A percentile compares a stretch with the other conserved stretches of the same genome.
Evolutionary conservation across 2,113 vertebrate genomes (phyloP).

Genomic region (Tragelaphus imberbis): DNA sequence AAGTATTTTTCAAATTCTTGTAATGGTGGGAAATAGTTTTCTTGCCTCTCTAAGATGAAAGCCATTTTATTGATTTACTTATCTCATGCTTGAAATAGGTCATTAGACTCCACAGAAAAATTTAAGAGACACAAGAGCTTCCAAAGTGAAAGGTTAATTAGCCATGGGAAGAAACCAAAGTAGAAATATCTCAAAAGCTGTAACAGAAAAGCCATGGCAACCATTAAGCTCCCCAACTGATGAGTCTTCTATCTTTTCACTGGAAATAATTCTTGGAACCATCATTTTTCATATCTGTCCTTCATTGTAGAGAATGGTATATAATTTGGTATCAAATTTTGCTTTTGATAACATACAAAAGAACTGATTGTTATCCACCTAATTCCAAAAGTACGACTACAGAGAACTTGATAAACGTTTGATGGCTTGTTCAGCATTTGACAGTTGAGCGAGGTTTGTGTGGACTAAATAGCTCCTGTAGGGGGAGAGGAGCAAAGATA

Average conservation of each 20-base stretch:
- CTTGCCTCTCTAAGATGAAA: not conserved
- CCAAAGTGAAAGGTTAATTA: not conserved
- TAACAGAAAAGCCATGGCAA: slow-evolving; percentile 31
- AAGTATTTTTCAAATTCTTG: not conserved
- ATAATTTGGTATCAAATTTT: slow-evolving; percentile 49
- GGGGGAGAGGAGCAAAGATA: not conserved
- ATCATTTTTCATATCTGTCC: slow-evolving; percentile 23
- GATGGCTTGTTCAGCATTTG: slow-evolving; percentile 52
- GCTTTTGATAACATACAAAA: slow-evolving; percentile 47
- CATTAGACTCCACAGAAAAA: not conserved
- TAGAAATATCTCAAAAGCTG: slow-evolving; percentile 44
- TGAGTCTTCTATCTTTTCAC: not conserved
- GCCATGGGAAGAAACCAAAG: not conserved
- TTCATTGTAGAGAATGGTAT: slow-evolving; percentile 56
- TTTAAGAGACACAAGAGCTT: slow-evolving; percentile 7
- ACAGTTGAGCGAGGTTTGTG: slow-evolving; percentile 53
- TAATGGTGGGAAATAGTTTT: not conserved
- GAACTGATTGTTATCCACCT: slow-evolving; percentile 60
- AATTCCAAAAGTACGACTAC: slow-evolving; percentile 29
- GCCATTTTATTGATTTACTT: not conserved
- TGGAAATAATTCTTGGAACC: slow-evolving; percentile 11
- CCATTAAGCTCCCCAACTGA: slow-evolving; percentile 51
- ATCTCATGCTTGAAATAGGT: slow-evolving; percentile 38
- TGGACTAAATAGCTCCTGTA: not conserved
- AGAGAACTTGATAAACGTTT: slow-evolving; percentile 24